Conservation (phyloP, 1,140 invertebrate genomes). For the Bilobella aurantiaca region DNA sequence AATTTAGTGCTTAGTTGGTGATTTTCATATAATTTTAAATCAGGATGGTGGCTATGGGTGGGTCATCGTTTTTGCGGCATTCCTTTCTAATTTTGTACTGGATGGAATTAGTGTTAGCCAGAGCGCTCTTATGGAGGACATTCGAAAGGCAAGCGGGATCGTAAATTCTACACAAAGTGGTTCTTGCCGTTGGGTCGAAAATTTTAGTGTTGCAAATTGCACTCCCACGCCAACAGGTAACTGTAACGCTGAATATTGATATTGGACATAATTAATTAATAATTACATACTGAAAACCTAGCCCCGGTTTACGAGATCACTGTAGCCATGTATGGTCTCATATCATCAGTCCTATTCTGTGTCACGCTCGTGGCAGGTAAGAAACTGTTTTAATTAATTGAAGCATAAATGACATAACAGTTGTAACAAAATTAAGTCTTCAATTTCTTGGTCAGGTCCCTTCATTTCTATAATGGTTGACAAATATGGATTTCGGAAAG, state of each 20-base stretch:
- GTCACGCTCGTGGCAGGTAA: slow-evolving; percentile 13
- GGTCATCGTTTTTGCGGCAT: slow-evolving; percentile 15
- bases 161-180: background rate
- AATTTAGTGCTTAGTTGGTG: background rate
- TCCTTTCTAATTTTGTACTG: slow-evolving; percentile 14
- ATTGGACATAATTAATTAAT: background rate
- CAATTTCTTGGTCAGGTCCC: background rate
- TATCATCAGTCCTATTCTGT: slow-evolving; percentile 1
- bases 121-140: slow-evolving; percentile 6
- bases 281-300: background rate
- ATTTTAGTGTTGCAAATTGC: no score
- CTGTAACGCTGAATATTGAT: background rate
- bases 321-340: background rate
- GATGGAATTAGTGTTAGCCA: slow-evolving; percentile 15
- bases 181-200: background rate
- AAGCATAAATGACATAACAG: background rate
- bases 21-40: background rate
- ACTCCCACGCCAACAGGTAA: background rate
- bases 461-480: slow-evolving; percentile 6
- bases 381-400: background rate
- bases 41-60: slow-evolving; percentile 11
- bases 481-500: slow-evolving; percentile 11
- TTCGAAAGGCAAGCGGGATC: background rate
- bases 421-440: background rate
- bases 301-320: slow-evolving; percentile 3